A percentile compares a stretch with the other conserved stretches of the same genome.
Evolutionary conservation across 2,888 invertebrate genomes (phyloP).

Genomic region (Rhyacophila evoluta): DNA sequence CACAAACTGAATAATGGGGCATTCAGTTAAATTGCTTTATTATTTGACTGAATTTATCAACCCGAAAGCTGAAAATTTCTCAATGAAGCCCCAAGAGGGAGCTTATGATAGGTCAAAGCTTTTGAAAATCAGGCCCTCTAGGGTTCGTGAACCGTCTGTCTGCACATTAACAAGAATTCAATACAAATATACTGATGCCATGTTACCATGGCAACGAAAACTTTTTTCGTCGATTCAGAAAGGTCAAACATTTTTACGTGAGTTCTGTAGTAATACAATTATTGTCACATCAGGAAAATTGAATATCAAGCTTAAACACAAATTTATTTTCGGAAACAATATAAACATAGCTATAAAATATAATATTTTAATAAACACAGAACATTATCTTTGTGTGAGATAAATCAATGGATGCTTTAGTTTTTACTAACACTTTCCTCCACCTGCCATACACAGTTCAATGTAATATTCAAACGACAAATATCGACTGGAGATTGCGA

Average conservation of each 20-base stretch:
- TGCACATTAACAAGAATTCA: background rate
- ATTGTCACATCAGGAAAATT: too few relatives aligned
- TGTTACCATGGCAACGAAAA: background rate
- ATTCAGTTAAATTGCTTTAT: background rate
- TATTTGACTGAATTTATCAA: background rate
- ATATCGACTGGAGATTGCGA: too few relatives aligned
- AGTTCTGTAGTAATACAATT: too few relatives aligned
- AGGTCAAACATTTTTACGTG: background rate
- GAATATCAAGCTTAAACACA: too few relatives aligned
- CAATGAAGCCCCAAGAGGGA: background rate
- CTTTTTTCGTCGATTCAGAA: background rate
- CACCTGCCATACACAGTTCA: too few relatives aligned
- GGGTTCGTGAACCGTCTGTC: slow-evolving; percentile 13
- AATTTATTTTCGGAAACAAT: too few relatives aligned
- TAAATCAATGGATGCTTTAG: too few relatives aligned
- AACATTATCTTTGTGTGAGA: too few relatives aligned
- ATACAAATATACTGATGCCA: background rate
- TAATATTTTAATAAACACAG: too few relatives aligned
- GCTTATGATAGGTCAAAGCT: background rate
- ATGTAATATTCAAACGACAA: too few relatives aligned
- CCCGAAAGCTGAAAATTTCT: background rate
- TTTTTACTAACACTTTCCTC: too few relatives aligned
- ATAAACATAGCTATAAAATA: too few relatives aligned
- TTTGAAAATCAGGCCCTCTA: background rate
- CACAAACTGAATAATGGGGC: background rate